Evolutionary conservation across 2,888 invertebrate species (phyloP).

Genomic region (Steromphala cineraria): DNA sequence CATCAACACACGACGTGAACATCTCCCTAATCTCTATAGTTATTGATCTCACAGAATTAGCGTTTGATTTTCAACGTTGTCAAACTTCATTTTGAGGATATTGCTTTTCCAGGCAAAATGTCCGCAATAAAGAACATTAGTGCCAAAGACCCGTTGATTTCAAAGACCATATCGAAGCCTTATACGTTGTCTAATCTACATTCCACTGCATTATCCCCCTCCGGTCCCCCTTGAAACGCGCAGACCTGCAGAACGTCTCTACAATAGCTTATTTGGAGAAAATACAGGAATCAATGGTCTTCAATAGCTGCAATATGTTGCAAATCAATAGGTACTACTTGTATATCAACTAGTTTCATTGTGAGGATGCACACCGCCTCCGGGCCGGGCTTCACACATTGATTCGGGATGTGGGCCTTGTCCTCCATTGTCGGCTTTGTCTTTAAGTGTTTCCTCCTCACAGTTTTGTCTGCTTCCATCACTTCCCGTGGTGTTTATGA

Average conservation of each 20-base stretch:
- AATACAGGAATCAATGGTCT: background rate
- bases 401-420: background rate
- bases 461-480: no score
- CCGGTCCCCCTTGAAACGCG: background rate
- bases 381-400: background rate
- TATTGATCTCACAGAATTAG: no score
- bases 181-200: background rate
- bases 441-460: no score
- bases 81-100: background rate
- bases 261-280: background rate
- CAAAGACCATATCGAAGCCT: background rate
- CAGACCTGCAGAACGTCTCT: background rate
- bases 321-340: conserved; percentile 1
- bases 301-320: background rate
- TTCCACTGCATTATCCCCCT: background rate
- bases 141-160: background rate
- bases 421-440: no score
- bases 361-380: background rate
- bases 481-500: no score
- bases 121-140: background rate
- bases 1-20: no score
- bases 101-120: background rate
- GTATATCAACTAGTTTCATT: conserved; percentile 10
- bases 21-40: no score
- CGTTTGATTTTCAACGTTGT: background rate